Evolutionary conservation across 1,140 invertebrate genomes (phyloP), one percentile per base, ranked within the genome.

Genomic region (Philaenus spumarius): DNA sequence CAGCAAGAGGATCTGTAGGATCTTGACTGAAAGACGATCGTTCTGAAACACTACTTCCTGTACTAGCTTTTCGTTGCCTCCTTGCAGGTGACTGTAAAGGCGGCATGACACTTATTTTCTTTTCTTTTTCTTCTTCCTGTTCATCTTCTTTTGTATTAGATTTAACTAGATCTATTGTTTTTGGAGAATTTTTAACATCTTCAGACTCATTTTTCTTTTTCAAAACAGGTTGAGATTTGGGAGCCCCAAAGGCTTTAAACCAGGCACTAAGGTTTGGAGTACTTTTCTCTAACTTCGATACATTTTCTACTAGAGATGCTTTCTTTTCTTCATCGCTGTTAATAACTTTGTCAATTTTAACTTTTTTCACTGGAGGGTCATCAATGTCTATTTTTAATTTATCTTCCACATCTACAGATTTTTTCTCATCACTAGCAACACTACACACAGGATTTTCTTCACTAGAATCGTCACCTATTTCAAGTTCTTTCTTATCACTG

Each of bases 231-330:
- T 66, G 63, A 19, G 72, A 63, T 65, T 84, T 91, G 5, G 89
- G 89, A 0, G 84, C 85, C 39, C 90, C 90, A 71, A 93, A 93
- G 0, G 89, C 89, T 73, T 92, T 92, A 52, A 93, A 88, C 90
- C 90, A 93, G 12, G 89, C 90, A 70, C 87, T 91, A 40, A 91
- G 76, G 74, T 93, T 91, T 0, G 90, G 89, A 48, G 88, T 90
- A 15, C 86, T 83, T 70, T 83, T 81, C 67, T 82, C 78, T 66
- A 78, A 75, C 48, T 76, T 73, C 63, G 71, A 62, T 60, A 76
- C 77, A 64, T 75, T 74, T 56, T 66, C 68, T n/a, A 61, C 53
- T 52, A 66, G 65, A 43, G 64, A 64, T 22, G 56, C 39, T 58
- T 67, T 66, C 26, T 63, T 59, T 53, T 62, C 62, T 39, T 66